Conservation (phyloP, 2,888 invertebrate species). For the Polydrusus cervinus region DNA sequence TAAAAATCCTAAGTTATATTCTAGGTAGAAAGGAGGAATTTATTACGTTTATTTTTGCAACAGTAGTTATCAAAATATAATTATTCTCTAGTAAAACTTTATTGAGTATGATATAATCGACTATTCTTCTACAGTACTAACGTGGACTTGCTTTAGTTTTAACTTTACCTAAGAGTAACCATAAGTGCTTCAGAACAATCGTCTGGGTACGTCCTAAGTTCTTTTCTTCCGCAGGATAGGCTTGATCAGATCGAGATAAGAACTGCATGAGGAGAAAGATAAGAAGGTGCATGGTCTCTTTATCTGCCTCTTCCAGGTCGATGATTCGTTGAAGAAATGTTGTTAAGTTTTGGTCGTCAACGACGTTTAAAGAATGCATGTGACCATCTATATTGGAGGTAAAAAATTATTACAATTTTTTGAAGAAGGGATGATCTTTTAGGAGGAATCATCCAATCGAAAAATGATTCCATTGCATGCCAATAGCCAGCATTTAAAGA, state of each 20-base stretch:
- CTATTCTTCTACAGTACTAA: too few species aligned
- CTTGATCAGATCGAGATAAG: conserved; percentile 86
- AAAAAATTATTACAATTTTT: conserved; percentile 15
- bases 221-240: conserved; percentile 92
- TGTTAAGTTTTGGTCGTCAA: conserved; percentile 86
- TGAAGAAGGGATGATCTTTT: neutral
- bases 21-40: too few species aligned
- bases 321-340: conserved; percentile 89
- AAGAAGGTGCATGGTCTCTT: conserved; percentile 94
- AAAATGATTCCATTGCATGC: too few species aligned
- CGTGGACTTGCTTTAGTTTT: too few species aligned
- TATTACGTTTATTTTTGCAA: too few species aligned
- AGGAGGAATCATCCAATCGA: too few species aligned
- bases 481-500: too few species aligned
- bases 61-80: too few species aligned
- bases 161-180: conserved; percentile 82
- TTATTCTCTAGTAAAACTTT: too few species aligned
- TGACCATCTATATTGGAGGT: conserved; percentile 79
- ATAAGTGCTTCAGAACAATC: conserved; percentile 92
- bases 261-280: conserved; percentile 98
- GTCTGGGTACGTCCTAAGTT: conserved; percentile 85
- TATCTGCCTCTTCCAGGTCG: conserved; percentile 95
- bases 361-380: conserved; percentile 87
- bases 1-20: too few species aligned
- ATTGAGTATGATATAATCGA: too few species aligned